Evolutionary conservation across 2,113 vertebrate species (phyloP).

Genomic region (Vireo altiloquus): DNA sequence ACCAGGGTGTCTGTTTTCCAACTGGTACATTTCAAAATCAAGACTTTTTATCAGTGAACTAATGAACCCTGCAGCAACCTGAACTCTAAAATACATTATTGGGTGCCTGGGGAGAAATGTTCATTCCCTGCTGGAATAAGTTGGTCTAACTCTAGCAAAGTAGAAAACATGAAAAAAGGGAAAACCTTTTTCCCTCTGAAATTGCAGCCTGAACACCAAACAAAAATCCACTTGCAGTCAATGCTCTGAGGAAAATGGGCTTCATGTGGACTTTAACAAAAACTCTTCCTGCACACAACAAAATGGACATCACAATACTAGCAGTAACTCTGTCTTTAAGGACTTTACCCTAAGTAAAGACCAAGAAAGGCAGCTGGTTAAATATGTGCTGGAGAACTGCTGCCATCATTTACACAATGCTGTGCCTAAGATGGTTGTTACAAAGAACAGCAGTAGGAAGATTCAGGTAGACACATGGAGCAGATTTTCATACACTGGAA

Average conservation of each 20-base stretch:
- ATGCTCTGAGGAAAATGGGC: not conserved
- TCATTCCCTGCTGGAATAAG: conserved; percentile 1
- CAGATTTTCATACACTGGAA: not conserved
- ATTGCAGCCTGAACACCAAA: not conserved
- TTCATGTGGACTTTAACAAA: not conserved
- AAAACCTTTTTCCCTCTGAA: not conserved
- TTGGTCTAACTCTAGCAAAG: not conserved
- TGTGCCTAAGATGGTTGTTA: not conserved
- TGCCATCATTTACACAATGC: not conserved
- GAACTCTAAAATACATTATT: not conserved
- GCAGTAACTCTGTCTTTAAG: not conserved
- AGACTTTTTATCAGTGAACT: not conserved
- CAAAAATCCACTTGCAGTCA: not conserved
- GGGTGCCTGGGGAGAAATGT: not conserved
- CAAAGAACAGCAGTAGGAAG: not conserved
- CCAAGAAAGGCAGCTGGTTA: not conserved
- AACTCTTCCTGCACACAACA: not conserved
- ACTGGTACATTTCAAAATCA: not conserved
- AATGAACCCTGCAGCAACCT: not conserved
- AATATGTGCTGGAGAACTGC: not conserved
- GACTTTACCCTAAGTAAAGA: not conserved
- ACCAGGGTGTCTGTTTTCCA: not conserved
- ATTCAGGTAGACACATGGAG: not conserved
- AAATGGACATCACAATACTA: not conserved
- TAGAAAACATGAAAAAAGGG: not conserved